Conservation (phyloP, 2,888 invertebrate genomes). For the Pinctada fucata region DNA sequence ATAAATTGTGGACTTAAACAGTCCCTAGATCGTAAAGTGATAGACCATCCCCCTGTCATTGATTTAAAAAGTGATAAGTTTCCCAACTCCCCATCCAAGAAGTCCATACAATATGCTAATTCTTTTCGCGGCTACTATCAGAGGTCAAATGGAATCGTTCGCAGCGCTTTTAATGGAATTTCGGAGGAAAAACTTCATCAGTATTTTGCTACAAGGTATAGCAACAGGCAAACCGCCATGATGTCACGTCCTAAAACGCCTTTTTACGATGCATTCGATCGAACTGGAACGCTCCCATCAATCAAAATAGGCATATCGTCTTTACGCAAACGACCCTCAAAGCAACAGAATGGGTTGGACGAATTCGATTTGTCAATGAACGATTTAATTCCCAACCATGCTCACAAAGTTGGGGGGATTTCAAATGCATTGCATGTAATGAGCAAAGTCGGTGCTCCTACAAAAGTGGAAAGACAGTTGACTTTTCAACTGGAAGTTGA, state of each 20-base stretch:
- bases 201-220: constrained; percentile 15
- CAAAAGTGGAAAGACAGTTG: constrained; percentile 61
- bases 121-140: constrained; percentile 14
- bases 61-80: constrained; percentile 47
- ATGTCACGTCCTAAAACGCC: constrained; percentile 46
- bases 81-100: constrained; percentile 2
- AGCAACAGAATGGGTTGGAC: constrained; percentile 33
- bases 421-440: constrained; percentile 60
- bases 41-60: constrained; percentile 49
- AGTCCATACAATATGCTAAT: constrained; percentile 2
- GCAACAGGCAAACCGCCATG: constrained; percentile 5
- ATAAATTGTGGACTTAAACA: constrained; percentile 47
- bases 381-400: constrained; percentile 35
- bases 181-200: constrained; percentile 6
- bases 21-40: constrained; percentile 43
- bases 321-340: constrained; percentile 36
- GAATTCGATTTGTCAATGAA: constrained; percentile 49
- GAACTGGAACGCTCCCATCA: constrained; percentile 54
- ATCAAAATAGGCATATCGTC: constrained; percentile 48
- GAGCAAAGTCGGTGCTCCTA: constrained; percentile 58
- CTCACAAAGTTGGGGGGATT: constrained; percentile 59
- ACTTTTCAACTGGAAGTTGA: constrained; percentile 60
- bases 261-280: constrained; percentile 55
- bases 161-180: not conserved
- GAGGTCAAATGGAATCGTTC: constrained; percentile 15